Conservation (phyloP, 2,888 invertebrate species). For the Theodoxus fluviatilis region DNA sequence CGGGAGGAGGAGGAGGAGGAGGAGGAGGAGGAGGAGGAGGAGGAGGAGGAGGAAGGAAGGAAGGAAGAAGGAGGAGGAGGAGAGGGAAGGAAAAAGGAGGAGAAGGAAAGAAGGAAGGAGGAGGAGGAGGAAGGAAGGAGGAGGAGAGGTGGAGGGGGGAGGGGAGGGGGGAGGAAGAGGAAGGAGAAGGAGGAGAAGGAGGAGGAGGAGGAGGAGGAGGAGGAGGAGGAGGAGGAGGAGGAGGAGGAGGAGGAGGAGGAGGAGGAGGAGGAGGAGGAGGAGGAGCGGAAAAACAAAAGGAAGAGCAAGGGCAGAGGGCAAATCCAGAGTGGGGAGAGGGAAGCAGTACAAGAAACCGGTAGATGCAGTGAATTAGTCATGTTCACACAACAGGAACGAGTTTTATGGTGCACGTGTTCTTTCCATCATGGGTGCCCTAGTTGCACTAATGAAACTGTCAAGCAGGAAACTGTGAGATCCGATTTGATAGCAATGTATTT, state of each 20-base stretch:
- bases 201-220: background rate
- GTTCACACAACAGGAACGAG: too few species aligned
- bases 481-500: too few species aligned
- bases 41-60: too few species aligned
- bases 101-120: background rate
- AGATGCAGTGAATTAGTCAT: conserved; percentile 21
- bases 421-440: too few species aligned
- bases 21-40: too few species aligned
- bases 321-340: background rate
- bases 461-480: too few species aligned
- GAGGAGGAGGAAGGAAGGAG: background rate
- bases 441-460: too few species aligned
- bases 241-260: background rate
- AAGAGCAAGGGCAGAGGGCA: background rate
- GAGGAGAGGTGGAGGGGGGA: background rate
- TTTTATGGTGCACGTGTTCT: too few species aligned
- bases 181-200: conserved; percentile 36
- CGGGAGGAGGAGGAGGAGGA: too few species aligned
- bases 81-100: background rate
- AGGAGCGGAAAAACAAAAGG: background rate
- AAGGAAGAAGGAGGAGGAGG: background rate
- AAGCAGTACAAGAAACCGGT: conserved; percentile 13
- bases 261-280: background rate
- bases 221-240: conserved; percentile 2
- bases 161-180: background rate